Evolutionary conservation across 1,140 invertebrate genomes (phyloP), one percentile per base, ranked within the genome.

Genomic region (Drosophila pseudoobscura): DNA sequence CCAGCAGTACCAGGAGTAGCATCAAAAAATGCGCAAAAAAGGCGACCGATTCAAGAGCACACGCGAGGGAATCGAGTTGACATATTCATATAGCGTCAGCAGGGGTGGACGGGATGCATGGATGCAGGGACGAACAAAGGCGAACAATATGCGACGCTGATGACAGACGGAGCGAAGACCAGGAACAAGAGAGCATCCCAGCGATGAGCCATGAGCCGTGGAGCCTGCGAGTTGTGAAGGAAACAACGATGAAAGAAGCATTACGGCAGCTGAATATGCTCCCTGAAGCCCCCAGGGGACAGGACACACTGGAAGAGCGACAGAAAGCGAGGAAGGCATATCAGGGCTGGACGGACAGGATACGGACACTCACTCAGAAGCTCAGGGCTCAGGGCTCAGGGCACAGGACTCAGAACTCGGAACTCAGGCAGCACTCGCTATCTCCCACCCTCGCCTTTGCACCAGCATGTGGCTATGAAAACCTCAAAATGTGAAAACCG

Each of bases 401-500:
- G 7, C n/a, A 20, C 17, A 22, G 49, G 50, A 39, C 31, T 22
- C 31, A 26, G 44, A 15, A 63, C 50, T 54, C 31, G 0, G 6
- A 13, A 39, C 35, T 39, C 35, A 13, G 35, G 11, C 35, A 51
- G 0, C 0, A 9, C 0, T 0, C 1, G 6, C 2, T 56, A 43
- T 50, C 13, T 31, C 24, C 0, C 35, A 8, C 44, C 26, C 43
- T 6, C 2, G 24, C 50, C 65, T 52, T 46, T 20, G 49, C 15
- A 65, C 66, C 44, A 41, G 44, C 66, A 57, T 69, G 64, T 41
- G 65, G 63, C 45, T 69, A 69, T 69, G 52, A 64, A 77, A 85
- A 85, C 80, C 80, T 85, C 80, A 85, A 87, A 85, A 85, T 78
- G 80, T 85, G 77, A 77, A 84, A 85, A 77, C 74, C 82, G 64